Conservation (phyloP, 2,797 vertebrate genomes). For the Ptychobarbus kaznakovi region DNA sequence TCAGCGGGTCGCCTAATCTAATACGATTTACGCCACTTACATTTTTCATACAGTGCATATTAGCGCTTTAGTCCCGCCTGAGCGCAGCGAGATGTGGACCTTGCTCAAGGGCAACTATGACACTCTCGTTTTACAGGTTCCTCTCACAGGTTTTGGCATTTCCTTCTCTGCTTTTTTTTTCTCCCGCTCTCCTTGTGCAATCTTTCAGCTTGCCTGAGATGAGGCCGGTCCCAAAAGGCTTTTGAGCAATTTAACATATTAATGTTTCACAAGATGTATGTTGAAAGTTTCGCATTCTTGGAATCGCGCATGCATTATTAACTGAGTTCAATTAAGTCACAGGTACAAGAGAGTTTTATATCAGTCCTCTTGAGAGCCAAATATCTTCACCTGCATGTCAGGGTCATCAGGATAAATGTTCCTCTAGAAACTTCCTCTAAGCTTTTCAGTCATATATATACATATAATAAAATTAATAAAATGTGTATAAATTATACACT, state of each 20-base stretch:
- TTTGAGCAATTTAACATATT: slow-evolving; percentile 40
- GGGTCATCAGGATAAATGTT: slow-evolving; percentile 10
- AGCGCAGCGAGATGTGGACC: slow-evolving; percentile 72
- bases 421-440: background rate
- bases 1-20: slow-evolving; percentile 74
- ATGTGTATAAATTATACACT: too few relatives aligned
- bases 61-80: slow-evolving; percentile 74
- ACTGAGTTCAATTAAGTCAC: slow-evolving; percentile 42
- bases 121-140: slow-evolving; percentile 36
- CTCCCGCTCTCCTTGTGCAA: background rate
- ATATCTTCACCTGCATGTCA: slow-evolving; percentile 45
- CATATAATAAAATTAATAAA: too few relatives aligned
- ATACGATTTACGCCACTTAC: slow-evolving; percentile 78
- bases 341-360: slow-evolving; percentile 55
- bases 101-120: slow-evolving; percentile 74
- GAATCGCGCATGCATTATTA: slow-evolving; percentile 47
- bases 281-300: slow-evolving; percentile 12
- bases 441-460: background rate
- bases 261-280: slow-evolving; percentile 44
- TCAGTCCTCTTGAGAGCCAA: slow-evolving; percentile 28
- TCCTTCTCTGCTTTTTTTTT: background rate
- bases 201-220: slow-evolving; percentile 4
- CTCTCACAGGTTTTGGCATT: slow-evolving; percentile 53
- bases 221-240: slow-evolving; percentile 19
- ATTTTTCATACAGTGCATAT: slow-evolving; percentile 76